These are phyloP conservation scores for Bombylius discolor DNA, from an alignment of 2,888 invertebrate genomes.

Conservation along the genomic window DNA sequence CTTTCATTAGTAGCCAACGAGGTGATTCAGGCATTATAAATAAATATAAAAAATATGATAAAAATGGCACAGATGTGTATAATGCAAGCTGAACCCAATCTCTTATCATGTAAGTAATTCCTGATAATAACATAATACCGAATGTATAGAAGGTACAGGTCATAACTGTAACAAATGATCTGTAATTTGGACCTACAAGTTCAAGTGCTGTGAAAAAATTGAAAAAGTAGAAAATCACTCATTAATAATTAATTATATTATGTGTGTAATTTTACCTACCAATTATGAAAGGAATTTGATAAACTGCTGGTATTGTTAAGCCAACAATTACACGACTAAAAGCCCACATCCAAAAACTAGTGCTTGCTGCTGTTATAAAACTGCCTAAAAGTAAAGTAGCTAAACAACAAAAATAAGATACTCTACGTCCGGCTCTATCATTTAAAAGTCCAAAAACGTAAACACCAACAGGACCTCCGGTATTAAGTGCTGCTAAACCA, in stretches of 20 bases:
- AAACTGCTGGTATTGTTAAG: conserved; percentile 79
- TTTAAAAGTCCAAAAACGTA: conserved; percentile 76
- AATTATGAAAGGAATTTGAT: conserved; percentile 90
- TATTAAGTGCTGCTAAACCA: conserved; percentile 71
- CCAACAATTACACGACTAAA: conserved; percentile 72
- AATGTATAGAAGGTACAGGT: conserved; percentile 83
- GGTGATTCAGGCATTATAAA: conserved; percentile 84
- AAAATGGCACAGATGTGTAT: conserved; percentile 73
- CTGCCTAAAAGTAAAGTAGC: conserved; percentile 70
- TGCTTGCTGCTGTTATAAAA: conserved; percentile 63
- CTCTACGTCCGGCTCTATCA: conserved; percentile 73
- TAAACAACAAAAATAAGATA: conserved; percentile 75
- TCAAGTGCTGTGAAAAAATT: conserved; percentile 58
- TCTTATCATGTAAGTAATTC: conserved; percentile 69
- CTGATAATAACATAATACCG: conserved; percentile 69
- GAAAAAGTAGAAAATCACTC: background rate
- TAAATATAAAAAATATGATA: conserved; percentile 71
- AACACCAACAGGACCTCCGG: conserved; percentile 82
- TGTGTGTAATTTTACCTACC: conserved; percentile 48
- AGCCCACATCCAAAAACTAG: conserved; percentile 73
- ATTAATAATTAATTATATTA: background rate
- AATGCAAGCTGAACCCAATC: conserved; percentile 73
- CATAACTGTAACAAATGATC: conserved; percentile 85
- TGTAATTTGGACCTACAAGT: conserved; percentile 78
- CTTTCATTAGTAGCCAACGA: conserved; percentile 77